Conservation (phyloP, 2,888 invertebrate genomes). For the Patella pellucida region DNA sequence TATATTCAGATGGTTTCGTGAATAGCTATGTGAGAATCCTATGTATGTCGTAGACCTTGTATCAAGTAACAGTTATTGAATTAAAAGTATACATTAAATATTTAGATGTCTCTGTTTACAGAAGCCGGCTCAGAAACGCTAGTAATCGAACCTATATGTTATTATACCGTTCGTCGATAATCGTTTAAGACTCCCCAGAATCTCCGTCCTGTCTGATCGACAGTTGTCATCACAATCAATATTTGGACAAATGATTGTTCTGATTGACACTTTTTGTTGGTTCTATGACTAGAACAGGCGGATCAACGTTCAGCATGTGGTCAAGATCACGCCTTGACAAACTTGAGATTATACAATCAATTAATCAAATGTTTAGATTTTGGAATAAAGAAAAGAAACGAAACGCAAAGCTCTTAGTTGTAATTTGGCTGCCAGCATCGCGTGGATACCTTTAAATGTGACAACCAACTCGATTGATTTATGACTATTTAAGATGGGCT, state of each 20-base stretch:
- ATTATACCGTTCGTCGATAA: too few relatives aligned
- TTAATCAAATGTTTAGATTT: slow-evolving; percentile 8
- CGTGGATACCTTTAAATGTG: not conserved
- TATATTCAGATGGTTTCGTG: too few relatives aligned
- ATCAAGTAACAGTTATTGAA: too few relatives aligned
- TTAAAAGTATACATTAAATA: too few relatives aligned
- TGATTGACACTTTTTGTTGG: not conserved
- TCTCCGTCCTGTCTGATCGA: not conserved
- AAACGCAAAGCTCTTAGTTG: not conserved
- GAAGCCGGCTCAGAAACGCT: too few relatives aligned
- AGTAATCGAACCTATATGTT: too few relatives aligned
- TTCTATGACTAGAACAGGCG: not conserved
- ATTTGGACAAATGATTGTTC: not conserved
- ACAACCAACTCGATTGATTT: not conserved
- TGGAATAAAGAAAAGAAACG: not conserved
- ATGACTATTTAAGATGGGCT: not conserved
- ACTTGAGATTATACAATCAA: slow-evolving; percentile 3
- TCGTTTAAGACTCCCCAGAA: too few relatives aligned
- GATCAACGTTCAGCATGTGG: not conserved
- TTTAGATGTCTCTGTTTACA: too few relatives aligned
- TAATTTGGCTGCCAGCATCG: not conserved
- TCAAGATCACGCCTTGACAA: not conserved
- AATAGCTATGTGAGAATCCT: too few relatives aligned
- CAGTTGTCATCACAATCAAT: not conserved
- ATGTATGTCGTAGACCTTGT: too few relatives aligned